Base-by-base conservation (phyloP, 2,888 invertebrate genomes). In the Disparrhopalites patrizii region DNA sequence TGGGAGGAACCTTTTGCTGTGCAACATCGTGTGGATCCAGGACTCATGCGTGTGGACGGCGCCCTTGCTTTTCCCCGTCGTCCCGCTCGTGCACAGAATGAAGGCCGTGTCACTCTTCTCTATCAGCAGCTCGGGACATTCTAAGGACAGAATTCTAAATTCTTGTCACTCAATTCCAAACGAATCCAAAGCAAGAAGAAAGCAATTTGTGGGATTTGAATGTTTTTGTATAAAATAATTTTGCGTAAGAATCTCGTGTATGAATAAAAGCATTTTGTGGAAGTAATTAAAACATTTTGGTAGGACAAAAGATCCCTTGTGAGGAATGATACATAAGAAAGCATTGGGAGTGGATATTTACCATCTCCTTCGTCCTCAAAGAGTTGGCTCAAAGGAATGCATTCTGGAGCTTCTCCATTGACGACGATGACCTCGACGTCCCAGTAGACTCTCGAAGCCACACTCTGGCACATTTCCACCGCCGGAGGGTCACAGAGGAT, bases 61-160 rank as follows among this genome's bases (percentile, higher is more conserved):
- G 23, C 73, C 74, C 61, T 73, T 70, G 25, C 64, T 63, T 1
- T 38, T 51, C 10, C 70, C 72, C 0, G 73, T 74, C 0, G 72
- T 74, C 20, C 73, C 74, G 62, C 72, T 72, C n/a, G 74, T 74
- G 25, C 69, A 67, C 52, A 73, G 62, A 30, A 74, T 71, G 0
- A 74, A 7, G 0, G 72, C 70, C 1, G 67, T 23, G 28, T 70
- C 70, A 7, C 69, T 64, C 23, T 33, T 20, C 7, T 52, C 54
- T 1, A 56, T 20, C 28, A 57, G 20, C 18, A 66, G 28, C n/a
- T 56, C 52, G 15, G 73, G 71, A 27, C 68, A 55, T 43, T 69
- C 71, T 68, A 58, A 52, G n/a, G n/a, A 31, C 36, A 38, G 3
- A 31, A 31, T 15, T 61, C n/a, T 58, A 27, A 23, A 28, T 38